Evolutionary conservation across 2,797 vertebrate genomes (phyloP).

Genomic region (Cynopterus sphinx): DNA sequence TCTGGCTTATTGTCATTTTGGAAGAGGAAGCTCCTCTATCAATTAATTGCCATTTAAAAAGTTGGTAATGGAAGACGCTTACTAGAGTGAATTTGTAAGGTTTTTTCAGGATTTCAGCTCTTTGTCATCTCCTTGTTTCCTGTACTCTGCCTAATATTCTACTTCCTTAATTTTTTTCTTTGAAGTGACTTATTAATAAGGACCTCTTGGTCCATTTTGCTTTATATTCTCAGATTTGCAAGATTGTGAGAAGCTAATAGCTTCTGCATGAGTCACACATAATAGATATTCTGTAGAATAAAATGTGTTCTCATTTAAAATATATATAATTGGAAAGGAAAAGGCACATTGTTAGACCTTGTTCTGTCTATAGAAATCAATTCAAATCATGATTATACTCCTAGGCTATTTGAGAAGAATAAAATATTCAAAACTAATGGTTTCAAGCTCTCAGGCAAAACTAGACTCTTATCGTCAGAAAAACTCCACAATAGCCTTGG

Average conservation of each 20-base stretch:
- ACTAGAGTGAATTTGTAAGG: background rate
- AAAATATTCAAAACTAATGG: constrained; percentile 60
- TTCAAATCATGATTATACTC: constrained; percentile 40
- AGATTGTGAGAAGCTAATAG: background rate
- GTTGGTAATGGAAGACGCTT: background rate
- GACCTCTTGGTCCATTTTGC: background rate
- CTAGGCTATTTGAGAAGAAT: constrained; percentile 52
- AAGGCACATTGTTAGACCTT: background rate
- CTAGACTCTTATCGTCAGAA: background rate
- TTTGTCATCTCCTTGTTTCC: background rate
- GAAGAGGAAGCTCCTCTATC: background rate
- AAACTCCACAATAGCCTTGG: background rate
- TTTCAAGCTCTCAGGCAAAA: constrained; percentile 31
- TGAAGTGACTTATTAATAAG: background rate
- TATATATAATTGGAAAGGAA: constrained; percentile 17
- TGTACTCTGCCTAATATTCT: background rate
- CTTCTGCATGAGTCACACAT: background rate
- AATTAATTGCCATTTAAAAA: background rate
- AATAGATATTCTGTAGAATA: constrained; percentile 37
- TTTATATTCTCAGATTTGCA: background rate
- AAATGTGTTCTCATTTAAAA: background rate
- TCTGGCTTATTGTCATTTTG: background rate
- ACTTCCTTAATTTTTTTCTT: background rate
- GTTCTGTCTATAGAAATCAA: constrained; percentile 29
- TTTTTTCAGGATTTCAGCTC: background rate